Evolutionary conservation across 1,140 invertebrate genomes (phyloP), one percentile per base, ranked within the genome.

Genomic region (Dryas iulia): DNA sequence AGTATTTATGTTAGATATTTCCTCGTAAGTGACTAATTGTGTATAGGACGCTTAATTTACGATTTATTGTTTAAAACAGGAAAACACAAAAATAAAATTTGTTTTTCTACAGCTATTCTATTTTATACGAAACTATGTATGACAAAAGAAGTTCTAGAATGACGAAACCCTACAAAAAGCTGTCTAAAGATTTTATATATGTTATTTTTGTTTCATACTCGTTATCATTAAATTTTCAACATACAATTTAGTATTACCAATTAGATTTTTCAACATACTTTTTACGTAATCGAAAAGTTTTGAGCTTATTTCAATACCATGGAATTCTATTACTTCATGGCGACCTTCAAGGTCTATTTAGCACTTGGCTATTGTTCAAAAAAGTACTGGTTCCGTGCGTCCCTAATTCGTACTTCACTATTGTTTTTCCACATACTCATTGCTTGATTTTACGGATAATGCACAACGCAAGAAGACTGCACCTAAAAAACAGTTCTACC

Each of bases 291-390:
- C 14, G 18, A 47, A 18, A 47, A 18, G 14, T 47, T n/a, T 10
- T 21, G 7, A 14, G 39, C 5, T 47, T 21, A 47, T 47, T 47
- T 21, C 14, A 52, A 61, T 52, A 28, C 33, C 33, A 47, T 35
- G 21, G 18, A 54, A 33, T 56, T 47, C 59, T 18, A 58, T 82
- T 79, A 71, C 76, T 67, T 65, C 73, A 79, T 60, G 21, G 30
- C 66, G 70, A 78, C 84, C 84, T 86, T 84, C 82, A 70, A 69
- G 81, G 77, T 76, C 79, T 72, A 78, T 76, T 83, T 81, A 76
- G 65, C 75, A 71, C 76, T 21, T 47, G 6, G 14, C 77, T 76
- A 87, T 86, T 86, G 85, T 87, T 84, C 58, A 79, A 74, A n/a
- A 76, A 83, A 83, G 82, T 78, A 72, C 71, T 78, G 71, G 78